These are phyloP conservation scores for Salvator merianae DNA, from an alignment of 2,113 vertebrate species.

Conservation along the genomic window DNA sequence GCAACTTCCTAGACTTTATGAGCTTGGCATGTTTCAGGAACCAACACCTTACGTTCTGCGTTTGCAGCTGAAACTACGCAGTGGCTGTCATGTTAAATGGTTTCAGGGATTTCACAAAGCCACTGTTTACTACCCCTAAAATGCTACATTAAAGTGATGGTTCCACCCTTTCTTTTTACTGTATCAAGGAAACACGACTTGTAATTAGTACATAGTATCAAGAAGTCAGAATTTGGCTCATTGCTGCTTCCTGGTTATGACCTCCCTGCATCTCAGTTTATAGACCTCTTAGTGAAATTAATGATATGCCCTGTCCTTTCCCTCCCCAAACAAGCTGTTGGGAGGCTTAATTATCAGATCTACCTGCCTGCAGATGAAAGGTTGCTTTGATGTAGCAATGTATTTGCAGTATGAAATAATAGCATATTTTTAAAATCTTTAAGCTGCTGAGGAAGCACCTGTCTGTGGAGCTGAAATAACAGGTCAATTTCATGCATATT, in stretches of 20 bases:
- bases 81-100: not conserved
- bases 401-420: not conserved
- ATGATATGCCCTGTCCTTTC: not conserved
- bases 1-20: not conserved
- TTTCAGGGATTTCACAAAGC: constrained; percentile 31
- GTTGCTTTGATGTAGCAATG: constrained; percentile 12
- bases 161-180: not conserved
- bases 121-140: constrained; percentile 2
- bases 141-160: not conserved
- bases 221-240: not conserved
- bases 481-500: not conserved
- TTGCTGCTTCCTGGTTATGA: not conserved
- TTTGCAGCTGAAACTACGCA: not conserved
- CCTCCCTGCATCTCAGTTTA: not conserved
- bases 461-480: not conserved
- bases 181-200: not conserved
- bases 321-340: not conserved
- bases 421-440: not conserved
- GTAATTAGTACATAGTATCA: constrained; percentile 4
- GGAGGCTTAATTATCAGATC: not conserved
- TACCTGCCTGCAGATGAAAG: not conserved
- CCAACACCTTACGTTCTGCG: not conserved
- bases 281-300: not conserved
- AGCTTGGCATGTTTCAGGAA: not conserved
- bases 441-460: constrained; percentile 6